Evolutionary conservation across 2,888 invertebrate genomes (phyloP).

Genomic region (Coenonympha arcania): DNA sequence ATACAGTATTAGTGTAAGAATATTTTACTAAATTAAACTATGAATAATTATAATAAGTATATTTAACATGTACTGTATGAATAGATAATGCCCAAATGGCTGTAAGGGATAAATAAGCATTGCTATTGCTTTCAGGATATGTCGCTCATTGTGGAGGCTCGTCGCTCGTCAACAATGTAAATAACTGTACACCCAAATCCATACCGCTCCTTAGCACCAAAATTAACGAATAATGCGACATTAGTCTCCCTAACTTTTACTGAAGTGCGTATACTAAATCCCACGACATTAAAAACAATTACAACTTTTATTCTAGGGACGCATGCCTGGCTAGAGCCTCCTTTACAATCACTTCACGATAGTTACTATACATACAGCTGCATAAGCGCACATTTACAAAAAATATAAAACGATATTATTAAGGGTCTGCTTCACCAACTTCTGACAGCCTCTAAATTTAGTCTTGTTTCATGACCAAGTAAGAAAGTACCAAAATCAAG

Average conservation of each 20-base stretch:
- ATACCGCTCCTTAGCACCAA: background rate
- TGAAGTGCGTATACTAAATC: no score
- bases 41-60: conserved; percentile 1
- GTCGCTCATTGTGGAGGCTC: background rate
- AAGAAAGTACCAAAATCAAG: no score
- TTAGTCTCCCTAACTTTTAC: no score
- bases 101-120: background rate
- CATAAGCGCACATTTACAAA: background rate
- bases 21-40: conserved; percentile 20
- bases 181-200: background rate
- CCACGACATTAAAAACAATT: no score
- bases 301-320: background rate
- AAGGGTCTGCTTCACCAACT: no score
- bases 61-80: background rate
- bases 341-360: background rate
- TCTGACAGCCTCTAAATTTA: no score
- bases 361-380: background rate
- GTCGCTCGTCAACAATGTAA: background rate
- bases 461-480: no score
- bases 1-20: background rate
- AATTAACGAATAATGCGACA: background rate
- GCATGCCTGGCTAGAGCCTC: background rate
- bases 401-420: background rate
- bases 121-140: background rate
- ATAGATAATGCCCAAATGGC: background rate